A percentile compares a stretch with the other conserved stretches of the same genome.
Evolutionary conservation across 1,140 invertebrate species (phyloP).

Genomic region (Neoseiulus cucumeris): DNA sequence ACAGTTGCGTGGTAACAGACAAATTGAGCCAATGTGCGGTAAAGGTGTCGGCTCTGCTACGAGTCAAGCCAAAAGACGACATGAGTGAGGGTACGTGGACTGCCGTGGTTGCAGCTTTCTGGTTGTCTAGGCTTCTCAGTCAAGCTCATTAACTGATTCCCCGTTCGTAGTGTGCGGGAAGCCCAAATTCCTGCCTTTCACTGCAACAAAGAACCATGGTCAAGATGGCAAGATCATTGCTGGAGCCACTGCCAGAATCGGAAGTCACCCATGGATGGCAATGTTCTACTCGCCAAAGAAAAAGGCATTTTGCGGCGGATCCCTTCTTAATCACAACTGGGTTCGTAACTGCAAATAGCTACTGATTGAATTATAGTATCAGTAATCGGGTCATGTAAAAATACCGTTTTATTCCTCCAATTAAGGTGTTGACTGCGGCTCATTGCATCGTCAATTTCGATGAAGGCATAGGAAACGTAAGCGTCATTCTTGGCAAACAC

Average conservation of each 20-base stretch:
- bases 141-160: no score
- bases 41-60: conserved; percentile 13
- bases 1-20: conserved; percentile 19
- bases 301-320: conserved; percentile 21
- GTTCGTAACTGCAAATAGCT: conserved; percentile 11
- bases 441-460: conserved; percentile 20
- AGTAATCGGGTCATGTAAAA: no score
- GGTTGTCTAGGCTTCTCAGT: neutral
- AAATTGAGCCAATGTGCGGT: conserved; percentile 11
- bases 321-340: conserved; percentile 22
- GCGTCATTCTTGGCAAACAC: conserved; percentile 17
- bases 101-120: no score
- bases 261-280: conserved; percentile 22
- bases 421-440: conserved; percentile 19
- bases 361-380: no score
- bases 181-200: conserved; percentile 15
- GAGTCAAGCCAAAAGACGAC: conserved; percentile 10
- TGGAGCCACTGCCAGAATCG: conserved; percentile 18
- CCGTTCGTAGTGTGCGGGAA: conserved; percentile 21
- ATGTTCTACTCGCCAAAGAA: conserved; percentile 21
- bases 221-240: conserved; percentile 21
- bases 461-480: conserved; percentile 11
- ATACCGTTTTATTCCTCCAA: no score
- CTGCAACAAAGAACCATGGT: conserved; percentile 13
- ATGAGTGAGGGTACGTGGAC: conserved; percentile 16